Conservation (phyloP, 2,113 vertebrate species). For the Dasypus novemcinctus region DNA sequence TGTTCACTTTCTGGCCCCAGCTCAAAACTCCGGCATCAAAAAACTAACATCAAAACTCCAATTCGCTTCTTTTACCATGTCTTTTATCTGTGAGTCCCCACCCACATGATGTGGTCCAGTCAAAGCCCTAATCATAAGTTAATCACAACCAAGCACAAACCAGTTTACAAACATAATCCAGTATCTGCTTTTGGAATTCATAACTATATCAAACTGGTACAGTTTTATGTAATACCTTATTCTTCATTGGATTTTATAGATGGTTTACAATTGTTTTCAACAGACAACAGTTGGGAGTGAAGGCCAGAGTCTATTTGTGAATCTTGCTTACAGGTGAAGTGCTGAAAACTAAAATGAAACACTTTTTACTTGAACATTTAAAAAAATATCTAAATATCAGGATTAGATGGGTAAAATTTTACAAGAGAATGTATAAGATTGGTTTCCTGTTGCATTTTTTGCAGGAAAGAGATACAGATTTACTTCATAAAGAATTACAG, state of each 20-base stretch:
- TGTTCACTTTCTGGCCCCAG: too few species aligned
- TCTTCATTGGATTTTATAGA: constrained; percentile 26
- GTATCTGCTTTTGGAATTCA: too few species aligned
- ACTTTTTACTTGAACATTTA: neutral
- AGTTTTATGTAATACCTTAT: constrained; percentile 22
- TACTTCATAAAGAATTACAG: neutral
- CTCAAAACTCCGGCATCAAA: too few species aligned
- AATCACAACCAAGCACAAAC: too few species aligned
- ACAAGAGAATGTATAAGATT: neutral
- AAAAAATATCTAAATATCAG: constrained; percentile 2
- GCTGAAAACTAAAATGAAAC: constrained; percentile 27
- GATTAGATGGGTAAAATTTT: neutral
- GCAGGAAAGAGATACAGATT: neutral
- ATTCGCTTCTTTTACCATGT: too few species aligned
- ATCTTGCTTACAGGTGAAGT: constrained; percentile 42
- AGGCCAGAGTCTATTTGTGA: constrained; percentile 1
- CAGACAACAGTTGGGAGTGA: constrained; percentile 1
- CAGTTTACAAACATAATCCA: too few species aligned
- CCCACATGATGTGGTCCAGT: too few species aligned
- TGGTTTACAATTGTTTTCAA: constrained; percentile 33
- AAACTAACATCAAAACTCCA: too few species aligned
- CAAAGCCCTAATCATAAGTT: too few species aligned
- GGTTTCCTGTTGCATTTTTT: neutral
- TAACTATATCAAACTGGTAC: too few species aligned
- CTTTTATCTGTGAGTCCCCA: too few species aligned